phyloP scores from a whole-genome alignment of 2,113 vertebrate species.

The Bufo bufo region DNA sequence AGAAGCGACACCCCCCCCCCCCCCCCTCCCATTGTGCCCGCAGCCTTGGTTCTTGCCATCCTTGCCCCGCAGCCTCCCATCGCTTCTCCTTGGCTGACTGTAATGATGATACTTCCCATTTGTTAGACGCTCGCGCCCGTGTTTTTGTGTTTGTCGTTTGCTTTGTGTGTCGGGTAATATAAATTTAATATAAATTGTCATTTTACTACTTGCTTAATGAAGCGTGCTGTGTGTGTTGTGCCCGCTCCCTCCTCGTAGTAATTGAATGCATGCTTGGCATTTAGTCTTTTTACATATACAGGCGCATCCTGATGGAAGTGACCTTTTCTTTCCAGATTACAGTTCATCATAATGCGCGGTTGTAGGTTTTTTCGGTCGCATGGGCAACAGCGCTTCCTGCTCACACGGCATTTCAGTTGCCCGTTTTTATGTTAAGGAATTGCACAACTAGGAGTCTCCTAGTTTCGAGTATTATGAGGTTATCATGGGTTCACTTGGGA shows the following conservation, averaged over 20 bases:
- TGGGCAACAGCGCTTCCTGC: no score
- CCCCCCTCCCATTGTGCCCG: no score
- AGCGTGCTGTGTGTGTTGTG: not conserved
- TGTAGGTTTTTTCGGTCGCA: not conserved
- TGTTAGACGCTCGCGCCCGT: not conserved
- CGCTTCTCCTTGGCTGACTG: not conserved
- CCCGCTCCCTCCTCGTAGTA: not conserved
- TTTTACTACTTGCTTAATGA: slow-evolving; percentile 17
- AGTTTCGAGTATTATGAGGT: no score
- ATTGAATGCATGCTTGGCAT: slow-evolving; percentile 22
- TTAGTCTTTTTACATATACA: not conserved
- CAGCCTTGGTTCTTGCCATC: not conserved
- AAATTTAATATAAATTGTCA: slow-evolving; percentile 15
- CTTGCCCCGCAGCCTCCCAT: not conserved
- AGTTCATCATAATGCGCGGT: not conserved
- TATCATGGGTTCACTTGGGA: no score
- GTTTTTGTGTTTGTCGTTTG: not conserved
- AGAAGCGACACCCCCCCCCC: no score
- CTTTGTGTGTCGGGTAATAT: not conserved
- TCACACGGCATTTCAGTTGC: not conserved
- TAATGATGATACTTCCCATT: not conserved
- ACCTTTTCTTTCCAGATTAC: slow-evolving; percentile 28
- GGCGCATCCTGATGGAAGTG: not conserved
- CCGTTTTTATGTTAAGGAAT: no score
- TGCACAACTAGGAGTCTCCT: no score